Base-by-base conservation (phyloP, 1,140 invertebrate species). In the Anastatus disparis region DNA sequence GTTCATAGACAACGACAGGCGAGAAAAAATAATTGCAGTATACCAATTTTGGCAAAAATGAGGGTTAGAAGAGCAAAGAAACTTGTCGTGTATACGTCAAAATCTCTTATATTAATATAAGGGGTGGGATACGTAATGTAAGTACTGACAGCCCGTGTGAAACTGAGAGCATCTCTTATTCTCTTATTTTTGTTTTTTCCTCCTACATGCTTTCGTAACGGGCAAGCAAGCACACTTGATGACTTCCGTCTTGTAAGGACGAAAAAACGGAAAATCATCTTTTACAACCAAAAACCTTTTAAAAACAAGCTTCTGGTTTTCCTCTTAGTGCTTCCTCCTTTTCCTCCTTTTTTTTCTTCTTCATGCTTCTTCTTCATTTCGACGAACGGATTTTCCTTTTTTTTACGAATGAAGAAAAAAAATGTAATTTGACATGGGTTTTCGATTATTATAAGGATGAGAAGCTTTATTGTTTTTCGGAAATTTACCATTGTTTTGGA, bases 281-380 rank as follows among this genome's bases (percentile, higher is more conserved):
- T 20, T 58, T 20, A 20, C n/a, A n/a, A n/a, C n/a, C n/a, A n/a
- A n/a, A 20, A 12, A 3, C 2, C 35, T 40, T 58, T 58, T 58
- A 24, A 58, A 58, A 58, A 58, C 55, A 58, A 58, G 55, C 55
- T 58, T 40, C 55, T 58, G 55, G 29, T 40, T 58, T 58, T 58
- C 20, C 31, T 56, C 17, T 31, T n/a, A n/a, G n/a, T n/a, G n/a
- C n/a, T n/a, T n/a, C n/a, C n/a, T n/a, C n/a, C n/a, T n/a, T n/a
- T n/a, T n/a, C n/a, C n/a, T n/a, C n/a, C n/a, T n/a, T n/a, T n/a
- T n/a, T n/a, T n/a, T n/a, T 31, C 53, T 24, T 27, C 29, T 7
- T 52, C 50, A 13, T 29, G 24, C 9, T 44, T 44, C n/a, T 17
- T 17, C 20, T 44, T 3, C 13, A 17, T 22, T 56, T 38, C 53